Base-by-base conservation (phyloP, 2,888 invertebrate genomes). In the Drosophila ezoana region DNA sequence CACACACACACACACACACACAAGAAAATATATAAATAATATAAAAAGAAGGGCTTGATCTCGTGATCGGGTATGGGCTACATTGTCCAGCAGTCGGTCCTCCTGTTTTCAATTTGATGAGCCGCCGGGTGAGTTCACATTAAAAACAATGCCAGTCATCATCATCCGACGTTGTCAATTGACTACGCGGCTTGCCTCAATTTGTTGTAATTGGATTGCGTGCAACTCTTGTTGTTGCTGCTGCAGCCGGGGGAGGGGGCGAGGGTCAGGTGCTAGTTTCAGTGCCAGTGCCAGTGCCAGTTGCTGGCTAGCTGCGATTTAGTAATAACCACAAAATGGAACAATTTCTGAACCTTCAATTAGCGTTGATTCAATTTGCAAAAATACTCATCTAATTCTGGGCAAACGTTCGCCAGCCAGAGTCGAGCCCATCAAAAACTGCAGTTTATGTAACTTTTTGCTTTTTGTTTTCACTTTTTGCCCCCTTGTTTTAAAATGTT, bases 301-400 rank as follows among this genome's bases (percentile, higher is more conserved):
- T 54, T 28, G 54, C 48, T 33, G 53, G 35, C 20, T 28, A 28
- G 76, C 75, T 68, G 77, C 58, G 72, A 71, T 65, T 74, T 54
- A 65, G 53, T 58, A 76, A 58, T 60, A 64, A 56, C 43, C 33
- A 44, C 56, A 59, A 71, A 71, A 76, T 65, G 43, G 53, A 53
- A 66, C 41, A 59, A 78, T 58, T 59, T 51, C 38, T 53, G 18
- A 28, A 9, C 59, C 23, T 9, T 18, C 76, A 83, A 88, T 89
- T 86, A 87, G 65, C 77, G 65, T 87, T 83, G 83, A 83, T 83
- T 83, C 81, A 83, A 83, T 83, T 83, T 86, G 75, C 89, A 48
- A 62, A 82, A 68, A 43, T 53, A 64, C 65, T 72, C 38, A 40
- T 14, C 35, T 40, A 44, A 44, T 68, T 57, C 43, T 35, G 44